A percentile compares a stretch with the other conserved stretches of the same genome.
Conservation (phyloP, 2,797 vertebrate species). For the Alauda arvensis region DNA sequence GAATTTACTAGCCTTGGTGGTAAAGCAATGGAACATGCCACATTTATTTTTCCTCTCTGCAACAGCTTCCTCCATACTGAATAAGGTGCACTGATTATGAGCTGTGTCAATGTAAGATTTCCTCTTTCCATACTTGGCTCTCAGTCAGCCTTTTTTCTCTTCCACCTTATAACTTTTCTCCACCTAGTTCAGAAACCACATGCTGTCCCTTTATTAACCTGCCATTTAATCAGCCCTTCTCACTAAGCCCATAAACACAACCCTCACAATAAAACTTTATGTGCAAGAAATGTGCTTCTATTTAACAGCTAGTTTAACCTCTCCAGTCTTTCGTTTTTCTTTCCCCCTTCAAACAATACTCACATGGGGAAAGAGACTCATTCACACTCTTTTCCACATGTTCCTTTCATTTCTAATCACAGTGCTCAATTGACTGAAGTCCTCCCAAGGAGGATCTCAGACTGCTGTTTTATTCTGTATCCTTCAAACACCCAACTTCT, state of each 20-base stretch:
- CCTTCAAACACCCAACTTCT: background rate
- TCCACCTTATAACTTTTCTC: constrained; percentile 42
- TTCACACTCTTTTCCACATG: constrained; percentile 41
- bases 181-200: constrained; percentile 50
- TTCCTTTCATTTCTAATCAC: constrained; percentile 24
- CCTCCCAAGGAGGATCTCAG: constrained; percentile 18
- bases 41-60: background rate
- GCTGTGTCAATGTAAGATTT: constrained; percentile 34
- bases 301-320: constrained; percentile 60
- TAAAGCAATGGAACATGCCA: background rate
- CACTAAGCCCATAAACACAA: constrained; percentile 54
- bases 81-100: constrained; percentile 14
- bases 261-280: constrained; percentile 61
- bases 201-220: constrained; percentile 59
- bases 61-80: constrained; percentile 4
- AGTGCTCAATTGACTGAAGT: constrained; percentile 11
- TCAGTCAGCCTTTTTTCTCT: constrained; percentile 31
- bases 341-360: constrained; percentile 17
- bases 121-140: constrained; percentile 29
- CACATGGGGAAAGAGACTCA: constrained; percentile 29
- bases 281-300: constrained; percentile 57
- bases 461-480: background rate
- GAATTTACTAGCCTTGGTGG: background rate
- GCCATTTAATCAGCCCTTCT: constrained; percentile 54
- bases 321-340: constrained; percentile 27